phyloP scores from a whole-genome alignment of 2,797 vertebrate genomes.

The Calcarius lapponicus region DNA sequence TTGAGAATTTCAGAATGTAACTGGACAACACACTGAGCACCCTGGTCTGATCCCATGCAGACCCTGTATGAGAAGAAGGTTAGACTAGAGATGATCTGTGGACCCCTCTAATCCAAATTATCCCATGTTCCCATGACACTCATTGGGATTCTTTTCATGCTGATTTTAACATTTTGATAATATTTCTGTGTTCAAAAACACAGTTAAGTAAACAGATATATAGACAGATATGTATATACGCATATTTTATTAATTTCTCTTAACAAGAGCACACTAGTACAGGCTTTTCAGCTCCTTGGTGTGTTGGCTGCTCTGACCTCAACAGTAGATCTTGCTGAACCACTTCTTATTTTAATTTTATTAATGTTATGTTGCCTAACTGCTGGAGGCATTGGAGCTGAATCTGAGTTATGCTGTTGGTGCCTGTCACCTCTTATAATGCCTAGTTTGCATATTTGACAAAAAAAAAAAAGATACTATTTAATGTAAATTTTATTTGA shows the following conservation, averaged over 20 bases:
- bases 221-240: not conserved
- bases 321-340: not conserved
- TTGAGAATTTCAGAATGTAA: not conserved
- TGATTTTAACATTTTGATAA: not conserved
- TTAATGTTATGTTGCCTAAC: not conserved
- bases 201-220: not conserved
- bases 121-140: not conserved
- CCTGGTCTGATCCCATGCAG: not conserved
- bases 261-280: not conserved
- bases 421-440: not conserved
- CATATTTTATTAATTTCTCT: not conserved
- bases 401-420: not conserved
- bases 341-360: not conserved
- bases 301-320: not conserved
- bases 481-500: not conserved
- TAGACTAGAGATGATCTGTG: not conserved
- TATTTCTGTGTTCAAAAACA: not conserved
- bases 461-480: not conserved
- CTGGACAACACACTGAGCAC: not conserved
- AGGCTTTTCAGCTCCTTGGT: not conserved
- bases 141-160: not conserved
- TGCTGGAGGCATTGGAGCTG: not conserved
- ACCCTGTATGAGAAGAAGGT: not conserved
- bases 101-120: not conserved
- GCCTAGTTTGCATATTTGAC: not conserved